Percentiles rank a stretch among this genome's conserved stretches.
phyloP scores from a whole-genome alignment of 2,113 vertebrate genomes.

The Hemiscyllium ocellatum region DNA sequence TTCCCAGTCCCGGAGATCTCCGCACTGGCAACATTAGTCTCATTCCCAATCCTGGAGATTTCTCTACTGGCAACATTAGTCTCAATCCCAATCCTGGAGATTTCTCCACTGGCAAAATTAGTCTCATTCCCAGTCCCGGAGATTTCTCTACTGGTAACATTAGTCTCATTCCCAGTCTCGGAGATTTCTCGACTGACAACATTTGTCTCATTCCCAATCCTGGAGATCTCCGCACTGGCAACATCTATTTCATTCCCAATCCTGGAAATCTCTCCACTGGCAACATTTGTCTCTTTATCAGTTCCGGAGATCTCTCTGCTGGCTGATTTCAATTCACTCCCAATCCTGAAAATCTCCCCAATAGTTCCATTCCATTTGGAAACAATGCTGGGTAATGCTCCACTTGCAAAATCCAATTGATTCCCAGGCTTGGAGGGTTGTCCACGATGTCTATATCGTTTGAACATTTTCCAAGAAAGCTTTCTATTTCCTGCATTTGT shows the following conservation, averaged over 20 bases:
- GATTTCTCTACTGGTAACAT: background rate
- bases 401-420: background rate
- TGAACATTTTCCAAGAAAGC: no score
- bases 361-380: background rate
- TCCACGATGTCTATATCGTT: no score
- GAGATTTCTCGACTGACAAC: background rate
- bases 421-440: no score
- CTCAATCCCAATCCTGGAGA: background rate
- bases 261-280: background rate
- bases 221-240: no score
- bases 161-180: background rate
- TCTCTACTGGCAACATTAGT: background rate
- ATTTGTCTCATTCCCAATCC: background rate
- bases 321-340: background rate
- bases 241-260: background rate
- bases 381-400: background rate
- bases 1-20: background rate
- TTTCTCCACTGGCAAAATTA: background rate
- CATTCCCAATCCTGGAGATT: background rate
- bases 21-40: background rate
- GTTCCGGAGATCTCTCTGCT: background rate
- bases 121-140: background rate
- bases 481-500: no score
- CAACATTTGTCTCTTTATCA: background rate
- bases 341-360: background rate